phyloP scores from a whole-genome alignment of 2,797 vertebrate species.

The Parambassis ranga region DNA sequence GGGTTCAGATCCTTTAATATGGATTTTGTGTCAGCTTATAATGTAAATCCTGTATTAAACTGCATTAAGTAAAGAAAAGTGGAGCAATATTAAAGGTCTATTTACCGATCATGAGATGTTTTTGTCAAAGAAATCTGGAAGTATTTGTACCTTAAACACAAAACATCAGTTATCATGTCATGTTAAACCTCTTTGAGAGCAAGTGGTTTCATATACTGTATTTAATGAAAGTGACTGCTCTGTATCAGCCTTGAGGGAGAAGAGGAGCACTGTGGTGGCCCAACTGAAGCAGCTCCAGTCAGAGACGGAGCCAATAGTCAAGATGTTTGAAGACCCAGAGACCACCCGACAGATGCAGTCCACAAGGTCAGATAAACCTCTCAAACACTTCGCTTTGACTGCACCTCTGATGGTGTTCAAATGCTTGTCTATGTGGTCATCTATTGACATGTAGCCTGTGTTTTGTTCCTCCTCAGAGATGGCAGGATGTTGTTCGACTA shows the following conservation, averaged over 20 bases:
- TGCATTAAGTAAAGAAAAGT: too few species aligned
- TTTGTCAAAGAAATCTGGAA: too few species aligned
- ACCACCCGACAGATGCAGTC: slow-evolving; percentile 94
- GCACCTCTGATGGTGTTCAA: not conserved
- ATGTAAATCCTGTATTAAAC: too few species aligned
- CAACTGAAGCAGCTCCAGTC: slow-evolving; percentile 94
- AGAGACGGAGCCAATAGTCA: slow-evolving; percentile 93
- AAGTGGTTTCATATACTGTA: rapidly evolving
- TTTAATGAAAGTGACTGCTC: not conserved
- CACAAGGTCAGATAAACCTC: slow-evolving; percentile 43
- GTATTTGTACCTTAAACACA: too few species aligned
- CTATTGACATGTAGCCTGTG: not conserved
- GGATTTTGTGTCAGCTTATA: too few species aligned
- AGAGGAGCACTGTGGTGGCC: slow-evolving; percentile 91
- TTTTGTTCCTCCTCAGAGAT: slow-evolving; percentile 77
- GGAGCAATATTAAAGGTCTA: too few species aligned
- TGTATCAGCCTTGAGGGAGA: slow-evolving; percentile 88
- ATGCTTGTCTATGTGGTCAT: not conserved
- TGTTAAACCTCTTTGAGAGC: too few species aligned
- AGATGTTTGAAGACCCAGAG: slow-evolving; percentile 97
- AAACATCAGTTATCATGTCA: too few species aligned
- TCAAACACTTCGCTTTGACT: not conserved
- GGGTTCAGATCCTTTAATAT: too few species aligned
- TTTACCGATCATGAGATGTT: too few species aligned
- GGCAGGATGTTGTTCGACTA: slow-evolving; percentile 96